A percentile compares a stretch with the other conserved stretches of the same genome.
Evolutionary conservation across 2,113 vertebrate species (phyloP).

Genomic region (Odocoileus hemionus): DNA sequence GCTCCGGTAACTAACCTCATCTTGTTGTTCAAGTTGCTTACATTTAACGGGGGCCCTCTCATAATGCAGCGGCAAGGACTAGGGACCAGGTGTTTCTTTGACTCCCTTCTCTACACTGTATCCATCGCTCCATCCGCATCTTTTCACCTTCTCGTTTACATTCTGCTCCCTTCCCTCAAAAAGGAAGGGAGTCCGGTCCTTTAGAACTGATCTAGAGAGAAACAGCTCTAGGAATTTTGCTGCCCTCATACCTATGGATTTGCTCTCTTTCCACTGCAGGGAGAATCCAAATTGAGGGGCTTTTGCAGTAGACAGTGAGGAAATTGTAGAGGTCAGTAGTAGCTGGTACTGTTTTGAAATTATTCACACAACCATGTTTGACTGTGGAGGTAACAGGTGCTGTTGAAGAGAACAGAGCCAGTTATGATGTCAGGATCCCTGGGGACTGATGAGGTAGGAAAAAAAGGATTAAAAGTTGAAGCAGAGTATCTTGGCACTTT

Average conservation of each 20-base stretch:
- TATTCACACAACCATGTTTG: not conserved
- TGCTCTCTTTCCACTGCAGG: not conserved
- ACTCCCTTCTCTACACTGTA: not conserved
- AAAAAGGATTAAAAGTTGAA: conserved; percentile 18
- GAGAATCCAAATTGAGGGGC: not conserved
- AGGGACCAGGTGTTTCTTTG: not conserved
- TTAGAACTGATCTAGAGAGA: not conserved
- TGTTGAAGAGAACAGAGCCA: conserved; percentile 33
- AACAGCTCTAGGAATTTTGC: not conserved
- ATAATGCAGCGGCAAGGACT: not conserved
- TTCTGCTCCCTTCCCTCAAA: not conserved
- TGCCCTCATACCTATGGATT: not conserved
- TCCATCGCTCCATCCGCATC: not conserved
- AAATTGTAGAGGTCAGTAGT: conserved; percentile 13
- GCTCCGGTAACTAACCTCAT: not conserved
- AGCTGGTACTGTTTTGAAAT: conserved; percentile 39
- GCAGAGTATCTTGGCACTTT: conserved; percentile 22
- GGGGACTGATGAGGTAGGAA: not conserved
- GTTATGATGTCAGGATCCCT: not conserved
- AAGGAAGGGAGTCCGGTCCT: not conserved
- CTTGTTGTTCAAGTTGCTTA: not conserved
- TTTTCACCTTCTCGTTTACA: not conserved
- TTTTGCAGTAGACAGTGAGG: not conserved
- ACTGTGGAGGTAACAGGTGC: conserved; percentile 10
- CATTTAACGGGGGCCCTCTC: not conserved